These are phyloP conservation scores for Phainopepla nitens DNA, from an alignment of 2,113 vertebrate genomes.

Conservation along the genomic window DNA sequence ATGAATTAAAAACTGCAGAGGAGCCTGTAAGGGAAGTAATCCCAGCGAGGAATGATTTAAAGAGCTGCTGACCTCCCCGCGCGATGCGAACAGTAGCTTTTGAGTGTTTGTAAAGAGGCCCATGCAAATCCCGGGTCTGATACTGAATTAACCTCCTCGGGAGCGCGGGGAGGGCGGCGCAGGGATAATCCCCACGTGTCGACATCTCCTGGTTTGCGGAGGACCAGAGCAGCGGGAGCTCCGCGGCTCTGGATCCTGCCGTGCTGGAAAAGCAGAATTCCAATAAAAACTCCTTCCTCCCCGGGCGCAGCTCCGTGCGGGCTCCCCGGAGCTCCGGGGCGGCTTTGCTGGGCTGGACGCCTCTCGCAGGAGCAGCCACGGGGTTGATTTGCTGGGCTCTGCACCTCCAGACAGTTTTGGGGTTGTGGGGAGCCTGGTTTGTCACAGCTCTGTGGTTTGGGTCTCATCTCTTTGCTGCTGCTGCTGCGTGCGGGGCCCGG, in stretches of 20 bases:
- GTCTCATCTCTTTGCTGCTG: fast-evolving
- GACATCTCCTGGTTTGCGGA: neutral
- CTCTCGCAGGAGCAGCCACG: fast-evolving
- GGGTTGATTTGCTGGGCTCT: neutral
- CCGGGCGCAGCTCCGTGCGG: fast-evolving
- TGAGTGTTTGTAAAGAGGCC: neutral
- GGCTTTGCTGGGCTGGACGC: fast-evolving
- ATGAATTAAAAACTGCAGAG: constrained; percentile 43
- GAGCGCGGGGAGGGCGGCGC: neutral
- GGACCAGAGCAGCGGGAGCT: neutral
- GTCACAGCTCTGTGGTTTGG: neutral
- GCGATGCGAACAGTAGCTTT: neutral
- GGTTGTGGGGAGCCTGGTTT: neutral
- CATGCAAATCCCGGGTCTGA: neutral
- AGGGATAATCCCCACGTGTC: neutral
- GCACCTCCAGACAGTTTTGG: fast-evolving
- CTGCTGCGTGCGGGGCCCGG: fast-evolving
- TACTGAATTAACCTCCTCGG: neutral
- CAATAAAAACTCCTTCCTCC: fast-evolving
- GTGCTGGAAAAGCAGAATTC: neutral
- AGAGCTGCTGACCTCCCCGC: constrained; percentile 34
- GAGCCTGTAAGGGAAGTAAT: neutral
- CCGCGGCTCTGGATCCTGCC: neutral
- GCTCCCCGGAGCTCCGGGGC: fast-evolving
- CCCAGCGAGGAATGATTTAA: constrained; percentile 20